Percentiles rank a stretch among this genome's conserved stretches.
Conservation (phyloP, 1,140 invertebrate species). For the Acyrthosiphon pisum region DNA sequence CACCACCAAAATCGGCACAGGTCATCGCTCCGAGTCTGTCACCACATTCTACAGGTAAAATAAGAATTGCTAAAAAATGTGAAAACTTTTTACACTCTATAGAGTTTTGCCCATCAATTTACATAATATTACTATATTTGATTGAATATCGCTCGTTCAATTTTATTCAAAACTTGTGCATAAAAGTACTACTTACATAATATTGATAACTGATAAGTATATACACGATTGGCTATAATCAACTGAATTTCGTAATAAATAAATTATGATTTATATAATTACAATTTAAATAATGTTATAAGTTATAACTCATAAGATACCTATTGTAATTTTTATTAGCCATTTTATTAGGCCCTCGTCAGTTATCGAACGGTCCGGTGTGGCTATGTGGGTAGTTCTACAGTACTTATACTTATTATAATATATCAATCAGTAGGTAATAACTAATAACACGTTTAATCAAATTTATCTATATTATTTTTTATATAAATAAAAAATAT, state of each 20-base stretch:
- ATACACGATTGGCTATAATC: not conserved
- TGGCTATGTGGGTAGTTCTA: too few relatives aligned
- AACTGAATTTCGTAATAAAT: not conserved
- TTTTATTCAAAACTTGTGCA: not conserved
- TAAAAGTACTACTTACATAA: not conserved
- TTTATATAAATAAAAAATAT: too few relatives aligned
- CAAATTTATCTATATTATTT: not conserved
- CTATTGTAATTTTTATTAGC: not conserved
- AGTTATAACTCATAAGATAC: too few relatives aligned
- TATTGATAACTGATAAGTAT: not conserved
- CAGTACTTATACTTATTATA: not conserved
- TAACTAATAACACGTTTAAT: not conserved
- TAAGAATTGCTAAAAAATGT: not conserved
- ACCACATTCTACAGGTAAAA: slow-evolving; percentile 34
- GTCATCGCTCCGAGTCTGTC: slow-evolving; percentile 42
- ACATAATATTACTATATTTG: not conserved
- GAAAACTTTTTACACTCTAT: not conserved
- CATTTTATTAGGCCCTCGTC: not conserved
- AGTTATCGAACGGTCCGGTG: not conserved
- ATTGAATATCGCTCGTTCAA: not conserved
- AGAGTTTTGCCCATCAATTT: not conserved
- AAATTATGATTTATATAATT: too few relatives aligned
- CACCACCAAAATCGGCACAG: slow-evolving; percentile 43
- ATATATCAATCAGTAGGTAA: not conserved
- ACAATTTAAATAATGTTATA: too few relatives aligned